Evolutionary conservation across 2,888 invertebrate genomes (phyloP).

Genomic region (Phlogophora meticulosa): DNA sequence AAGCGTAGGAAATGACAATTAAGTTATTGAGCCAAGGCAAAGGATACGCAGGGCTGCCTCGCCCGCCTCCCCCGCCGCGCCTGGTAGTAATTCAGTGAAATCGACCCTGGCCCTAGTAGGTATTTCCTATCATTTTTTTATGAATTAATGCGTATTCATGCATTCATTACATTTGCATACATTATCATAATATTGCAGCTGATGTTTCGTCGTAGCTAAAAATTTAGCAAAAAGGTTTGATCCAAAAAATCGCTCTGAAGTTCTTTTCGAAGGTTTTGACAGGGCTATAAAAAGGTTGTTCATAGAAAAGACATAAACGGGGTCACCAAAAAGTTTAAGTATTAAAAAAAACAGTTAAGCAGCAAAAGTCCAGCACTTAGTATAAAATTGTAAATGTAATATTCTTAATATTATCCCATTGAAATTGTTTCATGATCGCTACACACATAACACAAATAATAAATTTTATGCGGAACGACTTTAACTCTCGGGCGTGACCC

Average conservation of each 20-base stretch:
- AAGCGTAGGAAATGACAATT: slow-evolving; percentile 65
- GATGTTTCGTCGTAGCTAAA: not conserved
- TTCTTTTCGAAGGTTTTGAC: not conserved
- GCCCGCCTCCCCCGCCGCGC: not conserved
- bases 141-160: slow-evolving; percentile 5
- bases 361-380: no score
- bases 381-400: no score
- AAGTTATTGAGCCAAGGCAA: slow-evolving; percentile 66
- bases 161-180: slow-evolving; percentile 5
- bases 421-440: no score
- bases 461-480: no score
- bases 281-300: not conserved
- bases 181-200: not conserved
- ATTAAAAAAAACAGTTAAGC: no score
- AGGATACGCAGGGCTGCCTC: slow-evolving; percentile 64
- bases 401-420: no score
- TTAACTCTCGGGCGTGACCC: no score
- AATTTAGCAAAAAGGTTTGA: not conserved
- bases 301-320: slow-evolving; percentile 43
- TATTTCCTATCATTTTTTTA: slow-evolving; percentile 7
- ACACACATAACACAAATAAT: no score
- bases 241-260: not conserved
- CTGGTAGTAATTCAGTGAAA: slow-evolving; percentile 42
- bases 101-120: slow-evolving; percentile 14
- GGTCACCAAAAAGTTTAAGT: not conserved